Conservation (phyloP, 2,797 vertebrate species). For the Danio aesculapii region DNA sequence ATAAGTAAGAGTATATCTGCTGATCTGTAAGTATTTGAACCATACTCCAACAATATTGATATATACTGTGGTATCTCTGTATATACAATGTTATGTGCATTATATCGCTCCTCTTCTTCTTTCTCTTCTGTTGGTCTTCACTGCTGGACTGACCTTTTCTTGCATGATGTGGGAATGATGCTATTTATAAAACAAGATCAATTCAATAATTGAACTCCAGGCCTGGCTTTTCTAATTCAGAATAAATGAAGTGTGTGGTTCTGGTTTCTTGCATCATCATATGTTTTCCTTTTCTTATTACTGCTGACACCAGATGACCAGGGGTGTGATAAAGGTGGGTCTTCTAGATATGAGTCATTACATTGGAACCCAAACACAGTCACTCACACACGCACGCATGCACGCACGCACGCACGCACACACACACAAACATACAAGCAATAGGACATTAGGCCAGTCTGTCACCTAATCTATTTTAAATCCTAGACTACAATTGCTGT, state of each 20-base stretch:
- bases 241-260: not conserved
- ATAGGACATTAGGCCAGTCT: constrained; percentile 36
- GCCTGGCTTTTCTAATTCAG: not conserved
- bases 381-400: too few species aligned
- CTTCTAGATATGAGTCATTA: not conserved
- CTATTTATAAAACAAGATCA: not conserved
- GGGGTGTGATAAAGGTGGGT: constrained; percentile 96
- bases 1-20: too few species aligned
- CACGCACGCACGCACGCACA: too few species aligned
- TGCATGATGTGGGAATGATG: not conserved
- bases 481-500: constrained; percentile 17
- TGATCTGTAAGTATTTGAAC: too few species aligned
- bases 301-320: constrained; percentile 89
- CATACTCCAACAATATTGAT: too few species aligned
- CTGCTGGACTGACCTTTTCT: not conserved
- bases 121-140: not conserved
- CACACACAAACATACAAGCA: too few species aligned
- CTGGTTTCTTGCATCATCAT: not conserved
- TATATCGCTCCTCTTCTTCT: constrained; percentile 47
- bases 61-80: too few species aligned
- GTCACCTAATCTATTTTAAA: constrained; percentile 41
- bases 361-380: not conserved
- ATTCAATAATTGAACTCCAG: not conserved
- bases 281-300: constrained; percentile 69
- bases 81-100: not conserved